Base-by-base conservation (phyloP, 1,140 invertebrate species). In the Drosophila setifemur region DNA sequence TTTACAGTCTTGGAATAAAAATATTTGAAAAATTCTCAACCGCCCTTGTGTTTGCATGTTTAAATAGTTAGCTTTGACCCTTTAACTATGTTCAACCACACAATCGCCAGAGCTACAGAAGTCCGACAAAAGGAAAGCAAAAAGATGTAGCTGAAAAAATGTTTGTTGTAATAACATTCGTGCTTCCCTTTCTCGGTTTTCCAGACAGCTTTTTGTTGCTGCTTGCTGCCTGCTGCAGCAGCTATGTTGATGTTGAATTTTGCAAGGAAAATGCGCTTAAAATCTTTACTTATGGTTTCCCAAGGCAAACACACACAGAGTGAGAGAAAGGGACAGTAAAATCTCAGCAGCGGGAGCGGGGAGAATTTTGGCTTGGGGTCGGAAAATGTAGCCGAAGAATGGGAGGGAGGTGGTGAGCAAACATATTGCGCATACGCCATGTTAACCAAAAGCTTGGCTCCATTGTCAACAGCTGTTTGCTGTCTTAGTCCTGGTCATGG, bases 391-490 rank as follows among this genome's bases (percentile, higher is more conserved):
- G 16, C n/a, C n/a, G 5, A 23, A n/a, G 47, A 8, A 5, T n/a
- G 37, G 11, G 19, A 7, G 18, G 7, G 25, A 23, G 33, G 14
- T n/a, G 28, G 23, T 76, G 55, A 57, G 69, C 79, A 83, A 82
- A 82, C 79, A 85, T 66, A 85, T 83, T 83, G 78, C 70, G 69
- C 74, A 83, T 83, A 83, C 75, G 79, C 78, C 79, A 83, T 79
- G 79, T 86, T 83, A 85, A 74, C 79, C 79, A 60, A 79, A 83
- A 85, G 79, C 79, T 83, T 83, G 74, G 58, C 79, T 71, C 44
- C 74, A 72, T 85, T 83, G 79, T 85, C 74, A 83, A 83, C 78
- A 83, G 79, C 79, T 83, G 79, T 79, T 85, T 43, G 74, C 68
- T 70, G 75, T 75, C 63, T 50, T 75, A 66, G 53, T 60, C 29